Evolutionary conservation across 2,113 vertebrate species (phyloP), one percentile per base, ranked within the genome.

Genomic region (Acinonyx jubatus): DNA sequence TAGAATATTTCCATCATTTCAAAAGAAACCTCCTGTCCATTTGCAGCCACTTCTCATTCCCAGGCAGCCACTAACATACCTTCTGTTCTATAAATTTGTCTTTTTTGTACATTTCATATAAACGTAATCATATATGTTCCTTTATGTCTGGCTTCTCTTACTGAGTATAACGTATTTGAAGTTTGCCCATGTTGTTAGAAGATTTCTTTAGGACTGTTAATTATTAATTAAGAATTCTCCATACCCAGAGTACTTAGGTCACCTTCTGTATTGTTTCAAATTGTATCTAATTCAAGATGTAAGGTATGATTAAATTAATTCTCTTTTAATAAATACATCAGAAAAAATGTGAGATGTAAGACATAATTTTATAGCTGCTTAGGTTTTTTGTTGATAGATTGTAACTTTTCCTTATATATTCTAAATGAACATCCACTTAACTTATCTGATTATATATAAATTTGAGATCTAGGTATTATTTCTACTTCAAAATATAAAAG

Each of bases 401-500:
- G 89, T 84, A 83, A 71, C 27, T 94, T 83, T 57, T 31, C 4
- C 41, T 33, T 79, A 78, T 31, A 87, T 5, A 69, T 71, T 81
- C 50, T 79, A 38, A 87, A 73, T 63, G 61, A 71, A 36, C 8
- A 82, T 66, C 15, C 5, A 84, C 31, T 78, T 61, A 52, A 4
- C 65, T 81, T 83, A 25, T n/a, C 31, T 18, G 2, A 63, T 12
- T 79, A 2, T 92, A 68, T 91, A 71, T 89, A 76, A 92, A 80
- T 80, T 78, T 85, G 79, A 91, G 33, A 41, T 11, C 31, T 78
- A 33, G 27, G 18, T 96, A 55, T 94, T 89, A 57, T 68, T 94
- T 96, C 41, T 48, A 63, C 79, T 90, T 92, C 41, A 94, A 94
- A 94, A 80, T 92, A 52, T 83, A 93, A 84, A 83, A 94, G 19